Evolutionary conservation across 1,140 invertebrate genomes (phyloP).

Genomic region (Drosophila mauritiana): DNA sequence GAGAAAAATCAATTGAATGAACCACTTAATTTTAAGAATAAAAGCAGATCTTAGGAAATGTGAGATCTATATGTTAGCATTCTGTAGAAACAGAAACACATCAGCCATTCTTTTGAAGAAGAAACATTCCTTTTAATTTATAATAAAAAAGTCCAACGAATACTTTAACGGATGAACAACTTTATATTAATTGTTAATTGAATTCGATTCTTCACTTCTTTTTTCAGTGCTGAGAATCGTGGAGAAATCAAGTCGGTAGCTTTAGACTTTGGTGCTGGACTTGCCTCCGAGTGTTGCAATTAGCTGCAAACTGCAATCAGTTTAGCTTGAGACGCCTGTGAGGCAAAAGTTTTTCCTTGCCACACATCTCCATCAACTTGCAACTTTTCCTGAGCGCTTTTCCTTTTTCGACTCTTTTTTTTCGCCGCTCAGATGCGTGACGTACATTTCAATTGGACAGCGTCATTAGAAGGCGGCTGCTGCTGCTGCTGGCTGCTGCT

Average conservation of each 20-base stretch:
- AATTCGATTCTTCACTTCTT: background rate
- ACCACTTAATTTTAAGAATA: background rate
- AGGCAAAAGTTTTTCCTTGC: conserved; percentile 35
- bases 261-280: conserved; percentile 38
- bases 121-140: background rate
- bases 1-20: background rate
- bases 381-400: conserved; percentile 50
- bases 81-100: too few relatives aligned
- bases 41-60: too few relatives aligned
- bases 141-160: too few relatives aligned
- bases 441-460: conserved; percentile 62
- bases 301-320: conserved; percentile 64
- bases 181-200: background rate
- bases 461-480: conserved; percentile 51
- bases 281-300: conserved; percentile 63
- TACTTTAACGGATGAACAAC: too few relatives aligned
- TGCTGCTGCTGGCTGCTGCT: background rate
- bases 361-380: conserved; percentile 47
- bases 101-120: too few relatives aligned
- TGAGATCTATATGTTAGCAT: too few relatives aligned
- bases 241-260: conserved; percentile 59
- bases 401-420: conserved; percentile 23
- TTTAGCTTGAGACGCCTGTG: conserved; percentile 52
- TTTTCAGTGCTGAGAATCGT: conserved; percentile 16
- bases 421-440: conserved; percentile 55